A percentile compares a stretch with the other conserved stretches of the same genome.
phyloP scores from a whole-genome alignment of 2,113 vertebrate genomes.

The Hydropotes inermis region DNA sequence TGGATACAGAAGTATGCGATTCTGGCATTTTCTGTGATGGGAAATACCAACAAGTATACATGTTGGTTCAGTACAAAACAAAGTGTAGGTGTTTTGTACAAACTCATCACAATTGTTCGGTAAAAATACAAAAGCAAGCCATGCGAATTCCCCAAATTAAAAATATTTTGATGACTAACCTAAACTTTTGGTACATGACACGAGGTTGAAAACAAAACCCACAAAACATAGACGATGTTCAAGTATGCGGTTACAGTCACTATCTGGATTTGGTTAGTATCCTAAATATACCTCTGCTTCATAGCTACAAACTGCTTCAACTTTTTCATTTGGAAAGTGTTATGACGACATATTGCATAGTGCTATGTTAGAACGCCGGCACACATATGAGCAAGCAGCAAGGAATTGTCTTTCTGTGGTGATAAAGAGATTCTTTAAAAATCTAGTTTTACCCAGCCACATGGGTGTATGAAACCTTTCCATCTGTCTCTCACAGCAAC shows the following conservation, averaged over 20 bases:
- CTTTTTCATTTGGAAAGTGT: constrained; percentile 3
- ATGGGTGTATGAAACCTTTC: background rate
- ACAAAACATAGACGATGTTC: background rate
- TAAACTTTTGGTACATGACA: background rate
- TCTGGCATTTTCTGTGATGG: constrained; percentile 1
- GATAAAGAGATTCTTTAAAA: background rate
- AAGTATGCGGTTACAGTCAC: background rate
- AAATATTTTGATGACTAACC: constrained; percentile 53
- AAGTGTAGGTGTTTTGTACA: constrained; percentile 17
- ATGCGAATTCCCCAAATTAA: constrained; percentile 20
- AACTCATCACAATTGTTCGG: background rate
- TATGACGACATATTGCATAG: background rate
- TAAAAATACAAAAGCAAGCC: constrained; percentile 31
- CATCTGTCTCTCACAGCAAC: background rate
- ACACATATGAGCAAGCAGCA: background rate
- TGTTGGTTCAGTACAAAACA: background rate
- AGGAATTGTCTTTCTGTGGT: background rate
- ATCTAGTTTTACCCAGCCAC: background rate
- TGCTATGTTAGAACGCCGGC: background rate
- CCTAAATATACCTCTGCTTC: constrained; percentile 10
- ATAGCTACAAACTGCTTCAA: background rate
- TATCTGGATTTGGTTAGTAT: background rate
- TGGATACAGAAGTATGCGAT: background rate
- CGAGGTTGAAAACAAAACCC: constrained; percentile 32
- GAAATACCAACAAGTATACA: constrained; percentile 4